Conservation (phyloP, 2,113 vertebrate genomes). For the Gambusia affinis region DNA sequence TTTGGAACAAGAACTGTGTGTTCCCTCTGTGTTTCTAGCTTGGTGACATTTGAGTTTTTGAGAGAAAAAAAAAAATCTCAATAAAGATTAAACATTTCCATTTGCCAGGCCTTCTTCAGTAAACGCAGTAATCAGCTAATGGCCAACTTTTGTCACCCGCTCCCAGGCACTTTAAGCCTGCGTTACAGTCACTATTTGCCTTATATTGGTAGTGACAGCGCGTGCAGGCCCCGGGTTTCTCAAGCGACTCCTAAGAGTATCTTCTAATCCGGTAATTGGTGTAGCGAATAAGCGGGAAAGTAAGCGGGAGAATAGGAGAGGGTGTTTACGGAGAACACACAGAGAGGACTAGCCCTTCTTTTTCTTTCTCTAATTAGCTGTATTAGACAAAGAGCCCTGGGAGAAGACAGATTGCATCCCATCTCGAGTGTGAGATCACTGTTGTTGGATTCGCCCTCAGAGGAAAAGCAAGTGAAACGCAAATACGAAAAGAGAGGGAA, state of each 20-base stretch:
- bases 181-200: slow-evolving; percentile 65
- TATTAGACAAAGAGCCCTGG: slow-evolving; percentile 71
- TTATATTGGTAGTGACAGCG: slow-evolving; percentile 68
- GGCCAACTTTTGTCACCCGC: slow-evolving; percentile 53
- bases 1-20: slow-evolving; percentile 3
- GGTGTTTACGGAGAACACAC: slow-evolving; percentile 34
- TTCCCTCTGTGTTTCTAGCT: slow-evolving; percentile 3
- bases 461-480: slow-evolving; percentile 44
- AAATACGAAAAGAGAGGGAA: slow-evolving; percentile 5
- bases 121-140: slow-evolving; percentile 76
- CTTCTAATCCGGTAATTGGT: slow-evolving; percentile 72
- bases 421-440: slow-evolving; percentile 64
- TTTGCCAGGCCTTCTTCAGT: slow-evolving; percentile 42
- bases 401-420: slow-evolving; percentile 68
- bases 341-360: slow-evolving; percentile 61
- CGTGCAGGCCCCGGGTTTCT: slow-evolving; percentile 42
- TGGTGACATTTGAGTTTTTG: background rate
- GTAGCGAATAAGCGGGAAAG: slow-evolving; percentile 23
- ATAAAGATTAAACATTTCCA: slow-evolving; percentile 21
- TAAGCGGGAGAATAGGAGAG: slow-evolving; percentile 1
- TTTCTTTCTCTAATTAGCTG: slow-evolving; percentile 71
- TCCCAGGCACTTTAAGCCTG: slow-evolving; percentile 44
- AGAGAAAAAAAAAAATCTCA: slow-evolving; percentile 1
- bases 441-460: slow-evolving; percentile 60
- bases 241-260: slow-evolving; percentile 61